Evolutionary conservation across 2,797 vertebrate genomes (phyloP), one percentile per base, ranked within the genome.

Genomic region (Typhlichthys eigenmanni): DNA sequence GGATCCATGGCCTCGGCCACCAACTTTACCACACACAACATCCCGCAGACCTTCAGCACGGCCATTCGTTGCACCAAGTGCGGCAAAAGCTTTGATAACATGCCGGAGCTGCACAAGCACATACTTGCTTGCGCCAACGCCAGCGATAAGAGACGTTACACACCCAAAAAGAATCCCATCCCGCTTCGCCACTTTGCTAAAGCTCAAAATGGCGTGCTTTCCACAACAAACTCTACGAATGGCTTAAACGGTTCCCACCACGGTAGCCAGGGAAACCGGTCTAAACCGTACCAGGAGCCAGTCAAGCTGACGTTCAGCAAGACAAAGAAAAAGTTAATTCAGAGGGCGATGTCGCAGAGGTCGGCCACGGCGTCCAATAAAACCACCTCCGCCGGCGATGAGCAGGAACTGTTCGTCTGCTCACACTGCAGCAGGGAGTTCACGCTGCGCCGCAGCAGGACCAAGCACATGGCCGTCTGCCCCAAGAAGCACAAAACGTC

Each of bases 21-120:
- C 13, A 98, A 97, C 75, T 99, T 99, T 84, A 99, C 96, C 19
- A 98, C 98, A 72, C 96, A 97, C 87, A 99, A 99, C 82, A 99
- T 99, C 76, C 98, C 98, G 4, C 98, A 99, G 85, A 99, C 96
- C 6, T 99, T 99, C 55, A 97, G 92, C 43, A 99, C 97, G 7
- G 96, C 98, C 61, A 98, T 99, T 65, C 93, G 96, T 52, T 99
- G 98, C 75, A 99, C 98, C 47, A 99, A 99, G 78, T 99, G 98
- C 49, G 98, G 98, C 2, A 96, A 97, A 50, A 94, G 98, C n/a
- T 97, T 99, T 6, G 96, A 98, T 79, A 99, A 99, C 82, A 98
- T 99, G 96, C 98, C 98, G 0, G 96, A 98, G 76, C 87, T 99
- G 17, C 98, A 99, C 88, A 98, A 95, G 68, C 96, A 99, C 67